Evolutionary conservation across 2,888 invertebrate species (phyloP).

Genomic region (Liodrosophila aerea): DNA sequence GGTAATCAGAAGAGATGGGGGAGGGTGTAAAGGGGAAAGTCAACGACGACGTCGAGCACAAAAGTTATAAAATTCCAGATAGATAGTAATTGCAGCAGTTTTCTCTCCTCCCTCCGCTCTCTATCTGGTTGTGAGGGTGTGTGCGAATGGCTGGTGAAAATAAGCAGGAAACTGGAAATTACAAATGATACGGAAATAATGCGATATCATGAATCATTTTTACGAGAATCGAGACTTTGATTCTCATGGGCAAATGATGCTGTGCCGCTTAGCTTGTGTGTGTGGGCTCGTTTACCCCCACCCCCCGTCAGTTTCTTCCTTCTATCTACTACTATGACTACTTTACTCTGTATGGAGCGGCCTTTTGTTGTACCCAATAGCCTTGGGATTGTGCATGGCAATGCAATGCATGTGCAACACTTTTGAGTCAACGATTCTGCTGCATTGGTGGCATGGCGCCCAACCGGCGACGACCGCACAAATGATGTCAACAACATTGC

Average conservation of each 20-base stretch:
- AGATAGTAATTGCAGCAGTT: conserved; percentile 68
- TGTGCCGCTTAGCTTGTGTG: conserved; percentile 24
- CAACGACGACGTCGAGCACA: conserved; percentile 53
- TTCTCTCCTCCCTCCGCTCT: conserved; percentile 3
- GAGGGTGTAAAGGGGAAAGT: not conserved
- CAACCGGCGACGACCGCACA: conserved; percentile 67
- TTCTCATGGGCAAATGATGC: conserved; percentile 65
- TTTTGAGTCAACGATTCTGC: conserved; percentile 62
- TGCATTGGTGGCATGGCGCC: conserved; percentile 62
- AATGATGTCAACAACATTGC: conserved; percentile 73
- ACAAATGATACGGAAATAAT: conserved; percentile 77
- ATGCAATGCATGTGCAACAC: conserved; percentile 56
- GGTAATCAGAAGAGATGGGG: conserved; percentile 50
- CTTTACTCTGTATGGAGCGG: conserved; percentile 2
- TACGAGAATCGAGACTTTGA: conserved; percentile 76
- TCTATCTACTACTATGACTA: not conserved
- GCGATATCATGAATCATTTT: conserved; percentile 77
- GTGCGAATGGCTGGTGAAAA: conserved; percentile 51
- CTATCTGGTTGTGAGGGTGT: conserved; percentile 18
- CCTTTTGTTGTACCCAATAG: conserved; percentile 29
- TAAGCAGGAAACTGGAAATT: conserved; percentile 77
- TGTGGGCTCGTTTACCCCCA: not conserved
- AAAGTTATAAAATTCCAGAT: conserved; percentile 76
- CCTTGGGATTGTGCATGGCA: conserved; percentile 20
- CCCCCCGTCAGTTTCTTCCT: not conserved